Conservation (phyloP, 2,797 vertebrate species). For the Chiroxiphia lanceolata region DNA sequence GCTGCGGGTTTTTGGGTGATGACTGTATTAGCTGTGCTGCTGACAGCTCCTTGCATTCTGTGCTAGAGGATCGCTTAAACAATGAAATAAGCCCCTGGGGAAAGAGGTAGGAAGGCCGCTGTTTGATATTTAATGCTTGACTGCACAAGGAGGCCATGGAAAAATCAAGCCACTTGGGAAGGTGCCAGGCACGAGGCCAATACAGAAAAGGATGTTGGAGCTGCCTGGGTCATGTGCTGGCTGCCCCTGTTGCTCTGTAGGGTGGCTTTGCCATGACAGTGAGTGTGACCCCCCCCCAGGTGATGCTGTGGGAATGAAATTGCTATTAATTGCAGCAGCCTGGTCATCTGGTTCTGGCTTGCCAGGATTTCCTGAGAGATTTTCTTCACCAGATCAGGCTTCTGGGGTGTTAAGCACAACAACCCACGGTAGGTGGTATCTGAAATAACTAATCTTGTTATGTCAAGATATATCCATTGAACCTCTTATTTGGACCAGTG, state of each 20-base stretch:
- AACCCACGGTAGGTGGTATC: fast-evolving
- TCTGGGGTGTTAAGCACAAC: background rate
- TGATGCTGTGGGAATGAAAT: background rate
- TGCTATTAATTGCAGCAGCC: background rate
- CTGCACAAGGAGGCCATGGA: conserved; percentile 34
- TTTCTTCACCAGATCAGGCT: background rate
- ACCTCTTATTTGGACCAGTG: background rate
- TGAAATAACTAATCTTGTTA: background rate
- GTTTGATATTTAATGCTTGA: conserved; percentile 9
- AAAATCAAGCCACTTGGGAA: conserved; percentile 17
- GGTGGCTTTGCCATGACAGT: background rate
- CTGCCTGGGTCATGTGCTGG: background rate
- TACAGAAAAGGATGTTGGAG: background rate
- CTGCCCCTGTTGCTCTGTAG: fast-evolving
- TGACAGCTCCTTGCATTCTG: conserved; percentile 17
- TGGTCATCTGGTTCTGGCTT: background rate
- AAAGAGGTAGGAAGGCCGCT: background rate
- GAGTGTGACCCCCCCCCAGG: background rate
- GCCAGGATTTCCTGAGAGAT: background rate
- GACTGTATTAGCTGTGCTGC: conserved; percentile 11
- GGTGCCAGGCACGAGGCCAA: background rate
- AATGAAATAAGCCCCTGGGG: conserved; percentile 13
- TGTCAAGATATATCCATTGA: background rate
- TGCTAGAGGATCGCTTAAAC: background rate
- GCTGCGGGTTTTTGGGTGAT: background rate